Evolutionary conservation across 2,797 vertebrate species (phyloP).

Genomic region (Cuniculus paca): DNA sequence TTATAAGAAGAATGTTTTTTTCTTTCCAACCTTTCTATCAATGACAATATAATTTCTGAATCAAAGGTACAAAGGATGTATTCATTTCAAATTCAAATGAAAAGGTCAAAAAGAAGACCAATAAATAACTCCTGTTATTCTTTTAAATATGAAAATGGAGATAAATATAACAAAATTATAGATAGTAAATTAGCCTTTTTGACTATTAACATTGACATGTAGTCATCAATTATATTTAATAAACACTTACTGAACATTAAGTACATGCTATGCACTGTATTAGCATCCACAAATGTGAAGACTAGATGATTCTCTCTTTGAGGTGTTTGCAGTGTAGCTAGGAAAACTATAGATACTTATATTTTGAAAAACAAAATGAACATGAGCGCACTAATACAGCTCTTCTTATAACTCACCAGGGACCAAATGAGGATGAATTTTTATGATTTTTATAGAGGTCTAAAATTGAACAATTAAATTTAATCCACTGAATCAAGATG

Average conservation of each 20-base stretch:
- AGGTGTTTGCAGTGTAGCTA: background rate
- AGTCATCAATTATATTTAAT: background rate
- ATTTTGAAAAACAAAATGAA: background rate
- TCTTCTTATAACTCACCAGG: background rate
- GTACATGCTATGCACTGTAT: background rate
- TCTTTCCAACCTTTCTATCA: background rate
- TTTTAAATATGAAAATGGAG: slow-evolving; percentile 9
- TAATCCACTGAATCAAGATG: background rate
- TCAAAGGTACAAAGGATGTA: background rate
- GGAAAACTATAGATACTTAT: background rate
- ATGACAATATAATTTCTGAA: slow-evolving; percentile 32
- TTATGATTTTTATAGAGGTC: background rate
- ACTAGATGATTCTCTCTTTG: background rate
- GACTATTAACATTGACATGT: background rate
- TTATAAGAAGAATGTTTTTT: background rate
- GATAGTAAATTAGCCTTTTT: slow-evolving; percentile 11
- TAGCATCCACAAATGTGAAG: background rate
- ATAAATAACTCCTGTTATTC: background rate
- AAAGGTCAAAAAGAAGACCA: slow-evolving; percentile 35
- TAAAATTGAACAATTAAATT: background rate
- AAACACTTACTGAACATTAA: background rate
- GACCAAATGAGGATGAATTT: background rate
- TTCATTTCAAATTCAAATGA: slow-evolving; percentile 23
- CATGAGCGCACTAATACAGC: background rate
- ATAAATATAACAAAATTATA: slow-evolving; percentile 21